Evolutionary conservation across 2,888 invertebrate species (phyloP), one percentile per base, ranked within the genome.

Genomic region (Lasioglossum zephyrum): DNA sequence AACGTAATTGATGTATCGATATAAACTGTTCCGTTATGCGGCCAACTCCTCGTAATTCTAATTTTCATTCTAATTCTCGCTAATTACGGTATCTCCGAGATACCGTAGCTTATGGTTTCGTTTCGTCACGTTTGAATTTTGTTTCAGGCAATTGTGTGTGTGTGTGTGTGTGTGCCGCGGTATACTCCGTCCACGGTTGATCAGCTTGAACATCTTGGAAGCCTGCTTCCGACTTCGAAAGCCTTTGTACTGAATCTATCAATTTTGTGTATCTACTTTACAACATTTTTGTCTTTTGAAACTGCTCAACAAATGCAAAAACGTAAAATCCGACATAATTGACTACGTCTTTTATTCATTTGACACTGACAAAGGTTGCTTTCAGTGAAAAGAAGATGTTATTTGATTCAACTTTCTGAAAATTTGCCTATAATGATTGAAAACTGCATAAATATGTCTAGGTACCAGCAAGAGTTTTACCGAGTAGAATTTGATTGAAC

Each of bases 71-170:
- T 18, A 49, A 49, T 22, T 49, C 49, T 49, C 60, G 53, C 53
- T 80, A 84, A 87, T 85, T 41, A 63, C 79, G 77, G 74, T 44
- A 47, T 77, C 76, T 57, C 57, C 22, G 16, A n/a, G 26, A 26
- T 18, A 41, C 39, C 41, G 74, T 18, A 26, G 57, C 16, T 60
- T 26, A 73, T 18, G 31, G 60, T 36, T 49, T 63, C 77, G 60
- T 76, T 87, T 70, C 74, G 41, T 22, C 63, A 47, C 36, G 75
- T 47, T 26, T 49, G 26, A 49, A 66, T 75, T 76, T 49, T 26
- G 60, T 78, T 78, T 53, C 63, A 66, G 47, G 26, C 74, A 69
- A 26, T 13, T n/a, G n/a, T n/a, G n/a, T n/a, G n/a, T n/a, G n/a
- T n/a, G n/a, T n/a, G n/a, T n/a, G n/a, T n/a, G n/a, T n/a, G n/a